Conservation (phyloP, 2,888 invertebrate genomes). For the Drosophila nr. perissopoda region DNA sequence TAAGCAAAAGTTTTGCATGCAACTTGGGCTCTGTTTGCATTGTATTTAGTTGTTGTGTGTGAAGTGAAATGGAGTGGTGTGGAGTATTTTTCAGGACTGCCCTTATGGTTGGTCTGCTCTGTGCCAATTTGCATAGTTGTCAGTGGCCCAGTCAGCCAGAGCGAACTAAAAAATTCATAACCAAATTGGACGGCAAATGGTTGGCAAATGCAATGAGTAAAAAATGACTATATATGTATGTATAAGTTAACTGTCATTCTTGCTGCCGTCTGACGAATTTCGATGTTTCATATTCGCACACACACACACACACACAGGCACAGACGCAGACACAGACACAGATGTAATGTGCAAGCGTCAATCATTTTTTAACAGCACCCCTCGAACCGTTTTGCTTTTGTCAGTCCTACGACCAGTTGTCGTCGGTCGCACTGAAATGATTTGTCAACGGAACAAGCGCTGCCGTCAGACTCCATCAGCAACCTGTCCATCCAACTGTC, state of each 20-base stretch:
- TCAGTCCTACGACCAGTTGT: slow-evolving; percentile 43
- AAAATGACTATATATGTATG: slow-evolving; percentile 2
- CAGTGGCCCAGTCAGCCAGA: slow-evolving; percentile 26
- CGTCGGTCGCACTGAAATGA: slow-evolving; percentile 67
- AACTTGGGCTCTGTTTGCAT: slow-evolving; percentile 33
- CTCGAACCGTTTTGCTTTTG: slow-evolving; percentile 22
- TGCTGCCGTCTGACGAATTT: slow-evolving; percentile 30
- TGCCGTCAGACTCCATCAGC: slow-evolving; percentile 61
- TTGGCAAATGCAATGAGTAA: slow-evolving; percentile 23
- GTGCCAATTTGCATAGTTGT: slow-evolving; percentile 73
- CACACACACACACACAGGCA: slow-evolving; percentile 16
- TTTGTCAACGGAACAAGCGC: slow-evolving; percentile 68
- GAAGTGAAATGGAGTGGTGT: neutral
- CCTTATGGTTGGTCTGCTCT: neutral
- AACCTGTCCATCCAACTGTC: slow-evolving; percentile 39
- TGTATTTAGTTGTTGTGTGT: slow-evolving; percentile 17
- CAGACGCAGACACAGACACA: neutral
- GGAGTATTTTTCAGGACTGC: neutral
- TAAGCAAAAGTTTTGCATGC: slow-evolving; percentile 73
- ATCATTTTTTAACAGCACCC: slow-evolving; percentile 44
- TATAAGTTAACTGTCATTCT: slow-evolving; percentile 39
- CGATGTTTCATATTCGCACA: slow-evolving; percentile 63
- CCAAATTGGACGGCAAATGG: slow-evolving; percentile 51
- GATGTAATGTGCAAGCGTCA: slow-evolving; percentile 54
- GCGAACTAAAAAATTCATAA: slow-evolving; percentile 70